These are phyloP conservation scores for Amphipoea lucens DNA, from an alignment of 2,888 invertebrate species.

Conservation along the genomic window DNA sequence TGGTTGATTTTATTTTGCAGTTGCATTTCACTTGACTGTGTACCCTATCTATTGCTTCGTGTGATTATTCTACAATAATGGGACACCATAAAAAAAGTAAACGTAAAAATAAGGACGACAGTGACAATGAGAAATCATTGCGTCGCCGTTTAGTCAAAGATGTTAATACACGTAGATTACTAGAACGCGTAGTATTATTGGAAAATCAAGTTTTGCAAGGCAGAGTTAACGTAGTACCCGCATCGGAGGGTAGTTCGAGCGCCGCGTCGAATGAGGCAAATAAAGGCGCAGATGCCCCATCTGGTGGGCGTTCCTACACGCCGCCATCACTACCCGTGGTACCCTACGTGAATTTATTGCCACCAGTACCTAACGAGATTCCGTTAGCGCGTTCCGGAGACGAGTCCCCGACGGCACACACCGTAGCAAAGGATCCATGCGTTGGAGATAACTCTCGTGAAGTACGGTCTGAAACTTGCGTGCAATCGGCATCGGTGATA, in stretches of 20 bases:
- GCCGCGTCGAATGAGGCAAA: not conserved
- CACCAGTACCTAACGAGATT: not conserved
- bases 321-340: not conserved
- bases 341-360: not conserved
- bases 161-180: not conserved
- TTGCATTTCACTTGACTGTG: not conserved
- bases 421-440: not conserved
- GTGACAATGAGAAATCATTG: not conserved
- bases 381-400: not conserved
- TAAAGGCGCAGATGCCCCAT: not conserved
- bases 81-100: conserved; percentile 1
- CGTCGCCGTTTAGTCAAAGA: not conserved
- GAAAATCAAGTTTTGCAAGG: no score
- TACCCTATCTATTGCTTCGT: not conserved
- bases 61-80: conserved; percentile 1
- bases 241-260: not conserved
- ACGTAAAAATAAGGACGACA: not conserved
- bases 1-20: not conserved
- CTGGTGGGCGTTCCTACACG: not conserved
- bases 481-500: not conserved
- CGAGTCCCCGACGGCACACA: not conserved
- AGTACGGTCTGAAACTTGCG: not conserved
- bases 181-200: not conserved
- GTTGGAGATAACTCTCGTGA: not conserved
- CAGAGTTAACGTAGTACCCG: not conserved